Evolutionary conservation across 2,797 vertebrate genomes (phyloP).

Genomic region (Neostethus bicornis): DNA sequence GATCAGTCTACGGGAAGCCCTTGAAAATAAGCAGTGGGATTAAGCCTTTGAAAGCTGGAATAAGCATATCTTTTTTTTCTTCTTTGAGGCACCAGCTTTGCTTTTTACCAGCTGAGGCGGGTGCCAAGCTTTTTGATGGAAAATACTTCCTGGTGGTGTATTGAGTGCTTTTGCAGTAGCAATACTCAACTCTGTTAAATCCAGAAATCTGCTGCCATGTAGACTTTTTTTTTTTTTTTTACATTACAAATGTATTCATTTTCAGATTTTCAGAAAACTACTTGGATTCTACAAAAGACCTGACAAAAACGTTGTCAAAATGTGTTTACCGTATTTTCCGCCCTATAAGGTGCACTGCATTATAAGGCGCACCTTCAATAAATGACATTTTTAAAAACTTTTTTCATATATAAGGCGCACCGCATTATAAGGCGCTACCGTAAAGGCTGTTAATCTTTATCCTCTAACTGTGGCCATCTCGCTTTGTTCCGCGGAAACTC

Average conservation of each 20-base stretch:
- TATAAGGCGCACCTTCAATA: too few species aligned
- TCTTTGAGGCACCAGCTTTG: slow-evolving; percentile 31
- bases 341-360: too few species aligned
- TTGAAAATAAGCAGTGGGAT: slow-evolving; percentile 41
- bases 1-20: slow-evolving; percentile 15
- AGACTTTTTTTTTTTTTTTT: slow-evolving; percentile 54
- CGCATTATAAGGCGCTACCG: too few species aligned
- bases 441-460: too few species aligned
- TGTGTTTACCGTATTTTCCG: too few species aligned
- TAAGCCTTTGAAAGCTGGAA: slow-evolving; percentile 31
- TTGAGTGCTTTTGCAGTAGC: slow-evolving; percentile 37
- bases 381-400: too few species aligned
- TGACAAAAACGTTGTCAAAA: slow-evolving; percentile 27
- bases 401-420: too few species aligned
- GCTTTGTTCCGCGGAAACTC: too few species aligned
- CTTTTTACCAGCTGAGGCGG: slow-evolving; percentile 18
- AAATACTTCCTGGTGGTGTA: slow-evolving; percentile 32
- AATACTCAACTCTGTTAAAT: slow-evolving; percentile 25
- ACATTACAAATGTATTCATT: too few species aligned
- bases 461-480: too few species aligned
- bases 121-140: slow-evolving; percentile 13
- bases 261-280: slow-evolving; percentile 41
- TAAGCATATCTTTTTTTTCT: slow-evolving; percentile 28
- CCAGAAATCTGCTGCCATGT: slow-evolving; percentile 39
- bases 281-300: slow-evolving; percentile 43